Percentiles rank a stretch among this genome's conserved stretches.
Conservation (phyloP, 1,140 invertebrate species). For the Dendroctonus ponderosae region DNA sequence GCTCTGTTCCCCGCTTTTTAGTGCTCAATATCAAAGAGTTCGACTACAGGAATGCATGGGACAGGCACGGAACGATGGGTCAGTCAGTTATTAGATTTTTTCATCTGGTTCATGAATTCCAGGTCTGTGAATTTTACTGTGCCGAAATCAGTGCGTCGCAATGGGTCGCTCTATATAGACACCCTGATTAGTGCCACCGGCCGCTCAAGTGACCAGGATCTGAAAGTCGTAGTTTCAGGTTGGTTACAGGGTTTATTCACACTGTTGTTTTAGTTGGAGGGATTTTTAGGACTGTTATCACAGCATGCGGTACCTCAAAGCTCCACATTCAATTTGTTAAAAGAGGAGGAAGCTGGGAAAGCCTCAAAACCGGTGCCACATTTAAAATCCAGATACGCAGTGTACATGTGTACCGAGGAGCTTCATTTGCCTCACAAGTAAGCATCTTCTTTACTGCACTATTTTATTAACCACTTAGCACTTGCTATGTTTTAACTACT, state of each 20-base stretch:
- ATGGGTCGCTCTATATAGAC: constrained; percentile 45
- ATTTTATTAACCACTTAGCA: no score
- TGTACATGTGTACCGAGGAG: constrained; percentile 47
- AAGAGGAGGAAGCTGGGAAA: constrained; percentile 34
- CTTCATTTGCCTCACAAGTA: constrained; percentile 42
- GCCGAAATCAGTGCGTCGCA: constrained; percentile 39
- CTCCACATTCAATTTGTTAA: constrained; percentile 47
- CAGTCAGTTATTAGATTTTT: constrained; percentile 14
- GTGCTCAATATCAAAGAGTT: constrained; percentile 37
- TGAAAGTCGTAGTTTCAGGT: no score
- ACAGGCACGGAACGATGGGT: constrained; percentile 38
- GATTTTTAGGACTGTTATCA: constrained; percentile 38
- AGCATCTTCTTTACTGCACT: background rate
- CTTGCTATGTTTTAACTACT: no score
- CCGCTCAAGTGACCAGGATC: constrained; percentile 7
- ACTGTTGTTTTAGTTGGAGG: background rate
- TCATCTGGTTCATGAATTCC: constrained; percentile 1
- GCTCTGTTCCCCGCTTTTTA: constrained; percentile 21
- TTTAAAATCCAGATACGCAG: constrained; percentile 43
- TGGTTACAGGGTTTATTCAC: background rate
- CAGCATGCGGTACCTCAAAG: constrained; percentile 45
- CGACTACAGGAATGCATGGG: constrained; percentile 42
- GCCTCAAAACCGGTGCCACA: constrained; percentile 44
- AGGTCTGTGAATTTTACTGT: constrained; percentile 41
- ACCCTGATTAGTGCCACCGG: constrained; percentile 42